Conservation (phyloP, 2,888 invertebrate genomes). For the Cacoxenus indagator region DNA sequence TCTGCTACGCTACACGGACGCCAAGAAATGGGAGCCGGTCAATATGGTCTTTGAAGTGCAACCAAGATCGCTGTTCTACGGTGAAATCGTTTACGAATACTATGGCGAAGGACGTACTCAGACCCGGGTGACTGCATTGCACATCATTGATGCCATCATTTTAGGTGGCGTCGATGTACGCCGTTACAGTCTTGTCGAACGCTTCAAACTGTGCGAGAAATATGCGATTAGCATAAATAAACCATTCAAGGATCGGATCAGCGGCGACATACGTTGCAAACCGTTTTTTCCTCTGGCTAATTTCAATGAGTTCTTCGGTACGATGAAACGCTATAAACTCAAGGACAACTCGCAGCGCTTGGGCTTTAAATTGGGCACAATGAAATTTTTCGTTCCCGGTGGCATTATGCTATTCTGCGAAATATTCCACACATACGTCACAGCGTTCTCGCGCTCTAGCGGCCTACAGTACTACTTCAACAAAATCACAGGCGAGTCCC, state of each 20-base stretch:
- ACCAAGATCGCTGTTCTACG: constrained; percentile 80
- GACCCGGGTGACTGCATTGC: constrained; percentile 75
- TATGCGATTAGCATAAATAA: constrained; percentile 68
- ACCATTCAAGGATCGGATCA: constrained; percentile 58
- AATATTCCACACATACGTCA: constrained; percentile 52
- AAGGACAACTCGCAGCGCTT: constrained; percentile 66
- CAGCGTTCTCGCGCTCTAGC: constrained; percentile 55
- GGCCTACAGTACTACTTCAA: constrained; percentile 64
- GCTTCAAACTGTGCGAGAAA: constrained; percentile 66
- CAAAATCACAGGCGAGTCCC: constrained; percentile 41
- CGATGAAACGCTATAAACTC: constrained; percentile 64
- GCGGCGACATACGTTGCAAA: constrained; percentile 63
- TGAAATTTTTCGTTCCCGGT: constrained; percentile 68
- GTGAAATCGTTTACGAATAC: constrained; percentile 80
- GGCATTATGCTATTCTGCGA: constrained; percentile 68
- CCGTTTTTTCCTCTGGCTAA: constrained; percentile 58
- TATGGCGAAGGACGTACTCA: constrained; percentile 75
- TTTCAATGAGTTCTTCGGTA: constrained; percentile 60
- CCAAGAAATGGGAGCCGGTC: constrained; percentile 72
- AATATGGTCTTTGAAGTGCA: constrained; percentile 75
- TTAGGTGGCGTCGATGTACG: constrained; percentile 82
- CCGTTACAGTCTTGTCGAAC: constrained; percentile 73
- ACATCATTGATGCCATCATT: constrained; percentile 82
- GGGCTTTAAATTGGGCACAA: constrained; percentile 61
- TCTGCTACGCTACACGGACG: constrained; percentile 74